These are phyloP conservation scores for Heliocidaris erythrogramma DNA, from an alignment of 35 echinoderm and acorn worm genomes.

Conservation along the genomic window DNA sequence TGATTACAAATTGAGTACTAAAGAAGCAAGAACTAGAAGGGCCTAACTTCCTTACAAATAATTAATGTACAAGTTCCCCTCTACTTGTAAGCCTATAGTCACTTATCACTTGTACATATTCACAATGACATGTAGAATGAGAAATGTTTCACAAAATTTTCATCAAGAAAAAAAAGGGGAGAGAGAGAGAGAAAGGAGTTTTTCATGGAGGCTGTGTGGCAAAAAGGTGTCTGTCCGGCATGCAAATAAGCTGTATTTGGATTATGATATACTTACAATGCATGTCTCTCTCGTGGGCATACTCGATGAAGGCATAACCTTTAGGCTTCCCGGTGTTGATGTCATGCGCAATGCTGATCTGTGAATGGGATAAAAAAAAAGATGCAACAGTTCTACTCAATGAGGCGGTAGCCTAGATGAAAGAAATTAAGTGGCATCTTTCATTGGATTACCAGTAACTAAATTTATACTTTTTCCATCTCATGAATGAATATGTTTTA, in stretches of 20 bases:
- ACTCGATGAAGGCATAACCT: slow-evolving; percentile 99
- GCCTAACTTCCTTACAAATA: too few relatives aligned
- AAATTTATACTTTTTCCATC: too few relatives aligned
- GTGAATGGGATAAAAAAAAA: too few relatives aligned
- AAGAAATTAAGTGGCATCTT: too few relatives aligned
- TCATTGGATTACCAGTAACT: too few relatives aligned
- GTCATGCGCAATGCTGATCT: slow-evolving; percentile 89
- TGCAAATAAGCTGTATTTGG: background rate
- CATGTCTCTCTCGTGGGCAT: slow-evolving; percentile 98
- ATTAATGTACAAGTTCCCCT: too few relatives aligned
- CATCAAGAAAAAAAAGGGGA: background rate
- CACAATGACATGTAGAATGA: background rate
- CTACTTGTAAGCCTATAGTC: background rate
- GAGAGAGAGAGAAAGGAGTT: background rate
- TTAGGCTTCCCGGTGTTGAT: slow-evolving; percentile 86
- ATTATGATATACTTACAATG: slow-evolving; percentile 78
- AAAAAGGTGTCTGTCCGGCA: background rate
- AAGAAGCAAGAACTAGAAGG: too few relatives aligned
- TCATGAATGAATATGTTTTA: too few relatives aligned
- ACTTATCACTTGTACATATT: background rate
- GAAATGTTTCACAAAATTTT: too few relatives aligned
- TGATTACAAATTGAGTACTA: too few relatives aligned
- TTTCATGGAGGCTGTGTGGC: background rate
- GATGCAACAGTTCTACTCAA: too few relatives aligned
- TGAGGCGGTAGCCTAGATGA: too few relatives aligned